A percentile compares a stretch with the other conserved stretches of the same genome.
Conservation (phyloP, 1,140 invertebrate species). For the Hirudo medicinalis region DNA sequence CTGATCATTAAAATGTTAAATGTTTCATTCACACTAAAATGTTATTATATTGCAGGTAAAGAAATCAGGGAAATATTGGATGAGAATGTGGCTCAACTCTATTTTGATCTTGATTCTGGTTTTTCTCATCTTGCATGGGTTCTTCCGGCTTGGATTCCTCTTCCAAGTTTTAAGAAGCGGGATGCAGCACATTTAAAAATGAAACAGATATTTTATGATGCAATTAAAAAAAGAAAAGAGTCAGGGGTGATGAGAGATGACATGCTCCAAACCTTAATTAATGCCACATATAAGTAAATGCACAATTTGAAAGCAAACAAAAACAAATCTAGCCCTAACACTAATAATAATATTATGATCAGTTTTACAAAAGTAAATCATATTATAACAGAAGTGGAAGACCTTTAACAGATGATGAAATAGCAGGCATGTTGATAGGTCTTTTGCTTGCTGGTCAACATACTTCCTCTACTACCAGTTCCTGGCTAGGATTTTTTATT, state of each 20-base stretch:
- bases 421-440: conserved; percentile 34
- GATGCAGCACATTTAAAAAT: conserved; percentile 21
- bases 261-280: conserved; percentile 34
- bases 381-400: conserved; percentile 27
- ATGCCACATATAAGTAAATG: conserved; percentile 31
- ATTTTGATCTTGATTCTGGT: conserved; percentile 32
- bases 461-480: conserved; percentile 33
- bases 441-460: conserved; percentile 35
- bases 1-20: background rate
- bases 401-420: conserved; percentile 31
- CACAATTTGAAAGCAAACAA: no score
- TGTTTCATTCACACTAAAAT: conserved; percentile 7
- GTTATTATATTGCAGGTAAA: conserved; percentile 24
- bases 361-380: no score
- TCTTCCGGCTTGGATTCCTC: conserved; percentile 31
- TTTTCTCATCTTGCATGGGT: conserved; percentile 33
- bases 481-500: conserved; percentile 33
- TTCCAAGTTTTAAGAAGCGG: conserved; percentile 30
- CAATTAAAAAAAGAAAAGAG: conserved; percentile 27
- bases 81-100: conserved; percentile 32
- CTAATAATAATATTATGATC: background rate
- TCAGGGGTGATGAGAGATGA: conserved; percentile 27
- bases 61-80: conserved; percentile 30
- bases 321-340: no score
- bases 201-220: conserved; percentile 31